Conservation (phyloP, 2,888 invertebrate species). For the Drosophila subsilvestris region DNA sequence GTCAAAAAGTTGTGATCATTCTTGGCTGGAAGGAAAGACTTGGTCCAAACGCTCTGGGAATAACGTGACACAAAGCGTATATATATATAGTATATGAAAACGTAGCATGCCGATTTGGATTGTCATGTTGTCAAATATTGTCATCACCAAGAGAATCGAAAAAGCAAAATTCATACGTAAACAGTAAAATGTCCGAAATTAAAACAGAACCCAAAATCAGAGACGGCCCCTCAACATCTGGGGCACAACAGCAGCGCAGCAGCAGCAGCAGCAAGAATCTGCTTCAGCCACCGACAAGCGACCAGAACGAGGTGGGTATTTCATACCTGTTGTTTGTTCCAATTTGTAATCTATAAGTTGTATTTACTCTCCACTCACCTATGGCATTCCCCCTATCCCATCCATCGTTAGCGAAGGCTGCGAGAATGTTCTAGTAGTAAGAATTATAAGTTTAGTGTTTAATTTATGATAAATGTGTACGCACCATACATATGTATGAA, state of each 20-base stretch:
- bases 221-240: neutral
- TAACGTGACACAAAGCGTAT: no score
- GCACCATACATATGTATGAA: no score
- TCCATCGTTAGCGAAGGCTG: neutral
- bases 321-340: neutral
- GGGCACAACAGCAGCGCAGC: neutral
- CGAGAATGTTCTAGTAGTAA: neutral
- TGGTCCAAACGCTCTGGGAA: neutral
- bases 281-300: neutral
- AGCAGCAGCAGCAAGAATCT: neutral
- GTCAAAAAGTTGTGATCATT: neutral
- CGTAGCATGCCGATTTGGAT: neutral
- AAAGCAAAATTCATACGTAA: slow-evolving; percentile 5
- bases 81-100: neutral
- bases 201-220: neutral
- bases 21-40: neutral
- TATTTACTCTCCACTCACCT: neutral
- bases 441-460: neutral
- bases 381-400: neutral
- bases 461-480: neutral
- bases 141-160: neutral
- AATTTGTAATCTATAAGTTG: neutral
- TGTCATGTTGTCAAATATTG: neutral
- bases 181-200: slow-evolving; percentile 9
- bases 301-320: neutral